Percentiles rank a stretch among this genome's conserved stretches.
These are phyloP conservation scores for Colistium nudipinnis DNA, from an alignment of 2,113 vertebrate species.

Conservation along the genomic window DNA sequence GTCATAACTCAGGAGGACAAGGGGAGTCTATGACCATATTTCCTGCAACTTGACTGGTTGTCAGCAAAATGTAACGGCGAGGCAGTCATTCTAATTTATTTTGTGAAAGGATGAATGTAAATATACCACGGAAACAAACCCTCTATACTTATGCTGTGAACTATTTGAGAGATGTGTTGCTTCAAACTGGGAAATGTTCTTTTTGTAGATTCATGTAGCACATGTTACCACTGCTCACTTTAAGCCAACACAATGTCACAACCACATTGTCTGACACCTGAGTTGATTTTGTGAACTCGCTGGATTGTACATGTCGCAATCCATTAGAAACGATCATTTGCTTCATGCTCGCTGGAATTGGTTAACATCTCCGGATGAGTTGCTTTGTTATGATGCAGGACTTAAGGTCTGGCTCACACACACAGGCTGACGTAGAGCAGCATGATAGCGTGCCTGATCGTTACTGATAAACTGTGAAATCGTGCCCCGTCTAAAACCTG, in stretches of 20 bases:
- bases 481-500: conserved; percentile 21
- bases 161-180: neutral
- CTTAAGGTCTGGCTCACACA: conserved; percentile 17
- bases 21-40: neutral
- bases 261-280: neutral
- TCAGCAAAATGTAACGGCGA: neutral
- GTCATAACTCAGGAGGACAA: neutral
- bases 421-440: conserved; percentile 3
- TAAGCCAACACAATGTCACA: too few species aligned
- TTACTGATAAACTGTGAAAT: conserved; percentile 39
- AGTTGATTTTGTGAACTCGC: neutral
- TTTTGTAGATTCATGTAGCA: neutral
- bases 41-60: neutral
- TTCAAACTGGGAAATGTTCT: neutral
- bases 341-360: conserved; percentile 20
- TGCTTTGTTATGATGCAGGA: conserved; percentile 18
- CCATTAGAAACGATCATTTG: conserved; percentile 7
- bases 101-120: neutral
- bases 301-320: conserved; percentile 4
- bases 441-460: conserved; percentile 17
- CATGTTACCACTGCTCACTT: neutral
- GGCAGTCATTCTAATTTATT: neutral
- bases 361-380: neutral
- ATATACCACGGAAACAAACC: neutral
- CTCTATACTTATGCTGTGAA: neutral